Evolutionary conservation across 2,888 invertebrate genomes (phyloP), one percentile per base, ranked within the genome.

Genomic region (Malthinus seriepunctatus): DNA sequence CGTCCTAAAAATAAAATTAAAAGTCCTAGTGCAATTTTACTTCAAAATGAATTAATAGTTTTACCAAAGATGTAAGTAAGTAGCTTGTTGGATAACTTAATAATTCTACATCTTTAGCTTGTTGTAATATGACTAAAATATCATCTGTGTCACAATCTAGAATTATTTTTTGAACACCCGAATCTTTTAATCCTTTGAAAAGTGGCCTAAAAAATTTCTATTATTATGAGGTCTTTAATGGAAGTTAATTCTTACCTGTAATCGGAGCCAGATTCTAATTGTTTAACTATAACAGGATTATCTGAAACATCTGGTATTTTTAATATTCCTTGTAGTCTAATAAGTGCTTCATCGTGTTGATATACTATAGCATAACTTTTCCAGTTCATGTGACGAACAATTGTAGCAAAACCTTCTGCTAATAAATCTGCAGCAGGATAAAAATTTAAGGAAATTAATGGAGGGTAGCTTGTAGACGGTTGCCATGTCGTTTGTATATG

Each of bases 51-150:
- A 23, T 2, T 23, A 5, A 5, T 23, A 5, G 23, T 23, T 3
- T 78, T 77, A 88, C 88, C 79, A 88, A 71, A 38, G 84, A 82
- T 0, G 87, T 86, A 47, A 88, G 73, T 47, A 88, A 79, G 68
- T 84, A 87, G 69, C 82, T 83, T 78, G 90, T 88, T 76, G 90
- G 89, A 37, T 69, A 70, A 4, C 88, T 89, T 65, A 94, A 81
- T 79, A 95, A 85, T 57, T 90, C 89, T 3, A 96, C 85, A 75
- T 90, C 87, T 65, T 86, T 84, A 0, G 95, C 93, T 79, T 95
- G 90, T n/a, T 82, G 78, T 39, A 78, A 64, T 52, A 76, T 66
- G 14, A 81, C 79, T 1, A 83, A 66, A 8, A 92, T 81, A 66
- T 86, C 85, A 8, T 87, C 84, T 0, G 85, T 79, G 2, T 85